Base-by-base conservation (phyloP, 2,888 invertebrate species). In the Noctua fimbriata region DNA sequence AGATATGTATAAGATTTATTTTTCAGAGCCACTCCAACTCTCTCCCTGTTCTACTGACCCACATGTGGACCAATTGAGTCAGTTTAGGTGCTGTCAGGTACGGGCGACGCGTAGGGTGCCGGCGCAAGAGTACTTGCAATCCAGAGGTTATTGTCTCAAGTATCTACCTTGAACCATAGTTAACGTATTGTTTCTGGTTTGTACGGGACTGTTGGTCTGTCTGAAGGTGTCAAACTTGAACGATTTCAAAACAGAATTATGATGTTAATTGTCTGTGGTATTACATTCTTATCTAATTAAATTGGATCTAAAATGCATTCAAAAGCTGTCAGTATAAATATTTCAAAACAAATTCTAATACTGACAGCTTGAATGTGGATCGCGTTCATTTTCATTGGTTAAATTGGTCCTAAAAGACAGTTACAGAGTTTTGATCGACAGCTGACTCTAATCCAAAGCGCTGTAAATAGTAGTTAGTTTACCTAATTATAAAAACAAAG, bases 61-160 rank as follows among this genome's bases (percentile, higher is more conserved):
- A 92, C 91, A 92, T 91, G 90, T 87, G 69, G 73, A 80, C 89
- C 94, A 95, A 95, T 95, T 95, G 94, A 93, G 92, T 89, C 91
- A 93, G 93, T 94, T 94, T 92, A 93, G 94, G 93, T 93, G 94
- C 93, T 91, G 89, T 91, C 95, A 95, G 95, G 95, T 95, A 94
- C 87, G 89, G 75, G 91, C 90, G 69, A 21, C 77, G 58, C 32
- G 55, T 92, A 92, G 85, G 85, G 87, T 83, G 87, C 75, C 52
- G 24, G 60, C 76, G 78, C 86, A 85, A 41, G 32, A 76, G 71
- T 69, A 58, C 69, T 7, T 41, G 41, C 52, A 47, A 69, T 69
- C 71, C 55, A 86, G 65, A 86, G 79, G 83, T 85, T 87, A 86
- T 85, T 83, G 79, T 87, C 83, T 86, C 76, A 76, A 83, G 79